Evolutionary conservation across 1,140 invertebrate genomes (phyloP).

Genomic region (Brachionus rotundiformis): DNA sequence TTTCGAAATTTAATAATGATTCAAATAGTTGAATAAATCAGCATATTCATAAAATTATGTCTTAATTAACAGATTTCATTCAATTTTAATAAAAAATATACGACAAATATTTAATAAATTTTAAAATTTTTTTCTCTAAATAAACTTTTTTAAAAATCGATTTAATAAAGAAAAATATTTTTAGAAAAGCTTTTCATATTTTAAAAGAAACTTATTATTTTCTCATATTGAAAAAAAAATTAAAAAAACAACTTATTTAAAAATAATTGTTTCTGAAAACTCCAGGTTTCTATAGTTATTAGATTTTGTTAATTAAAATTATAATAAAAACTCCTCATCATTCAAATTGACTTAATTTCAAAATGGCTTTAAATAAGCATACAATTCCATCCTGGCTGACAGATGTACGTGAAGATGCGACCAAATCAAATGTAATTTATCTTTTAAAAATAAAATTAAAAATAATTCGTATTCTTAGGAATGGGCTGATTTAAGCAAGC

Average conservation of each 20-base stretch:
- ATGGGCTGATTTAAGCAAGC: conserved; percentile 27
- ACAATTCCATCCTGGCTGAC: conserved; percentile 38
- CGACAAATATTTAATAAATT: no score
- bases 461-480: conserved; percentile 1
- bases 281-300: background rate
- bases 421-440: conserved; percentile 21
- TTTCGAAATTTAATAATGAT: no score
- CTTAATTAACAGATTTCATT: no score
- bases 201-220: background rate
- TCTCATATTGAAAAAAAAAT: background rate
- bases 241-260: background rate
- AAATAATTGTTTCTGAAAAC: background rate
- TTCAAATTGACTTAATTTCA: background rate
- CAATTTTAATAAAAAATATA: no score
- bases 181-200: no score
- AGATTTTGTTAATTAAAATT: background rate
- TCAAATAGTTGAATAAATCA: no score
- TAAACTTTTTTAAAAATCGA: no score
- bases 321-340: background rate
- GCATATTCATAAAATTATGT: no score
- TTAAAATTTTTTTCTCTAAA: no score
- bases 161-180: no score
- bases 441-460: background rate
- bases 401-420: conserved; percentile 19
- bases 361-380: conserved; percentile 33